Conservation (phyloP, 2,888 invertebrate species). For the Ernsta delagoae region DNA sequence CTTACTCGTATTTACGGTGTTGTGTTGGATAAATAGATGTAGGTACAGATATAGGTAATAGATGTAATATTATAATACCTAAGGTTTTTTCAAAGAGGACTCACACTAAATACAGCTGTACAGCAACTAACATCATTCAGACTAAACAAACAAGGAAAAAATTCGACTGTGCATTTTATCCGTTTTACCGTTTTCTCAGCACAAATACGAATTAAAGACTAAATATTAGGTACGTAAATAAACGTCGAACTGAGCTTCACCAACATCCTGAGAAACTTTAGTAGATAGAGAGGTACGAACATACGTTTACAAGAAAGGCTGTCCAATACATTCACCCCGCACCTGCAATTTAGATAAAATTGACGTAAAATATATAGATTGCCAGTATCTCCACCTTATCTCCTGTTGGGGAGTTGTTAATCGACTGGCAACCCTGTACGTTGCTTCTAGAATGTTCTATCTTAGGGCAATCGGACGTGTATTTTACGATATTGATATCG, state of each 20-base stretch:
- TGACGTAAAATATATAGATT: slow-evolving; percentile 51
- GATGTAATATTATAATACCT: no score
- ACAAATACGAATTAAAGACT: background rate
- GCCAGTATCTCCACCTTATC: slow-evolving; percentile 48
- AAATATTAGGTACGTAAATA: slow-evolving; percentile 10
- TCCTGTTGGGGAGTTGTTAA: slow-evolving; percentile 37
- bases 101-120: no score
- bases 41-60: no score
- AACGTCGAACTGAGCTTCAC: background rate
- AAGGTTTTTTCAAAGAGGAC: no score
- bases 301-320: slow-evolving; percentile 47
- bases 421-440: slow-evolving; percentile 43
- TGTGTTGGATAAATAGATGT: no score
- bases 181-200: background rate
- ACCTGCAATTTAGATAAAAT: slow-evolving; percentile 51
- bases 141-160: background rate
- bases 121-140: background rate
- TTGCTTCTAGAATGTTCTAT: slow-evolving; percentile 47
- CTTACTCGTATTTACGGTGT: no score
- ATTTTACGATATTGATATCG: slow-evolving; percentile 39
- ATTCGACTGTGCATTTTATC: background rate
- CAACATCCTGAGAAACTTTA: slow-evolving; percentile 14
- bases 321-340: slow-evolving; percentile 46
- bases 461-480: slow-evolving; percentile 43
- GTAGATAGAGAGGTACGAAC: slow-evolving; percentile 33